Conservation (phyloP, 2,113 vertebrate genomes). For the Nesoenas mayeri region DNA sequence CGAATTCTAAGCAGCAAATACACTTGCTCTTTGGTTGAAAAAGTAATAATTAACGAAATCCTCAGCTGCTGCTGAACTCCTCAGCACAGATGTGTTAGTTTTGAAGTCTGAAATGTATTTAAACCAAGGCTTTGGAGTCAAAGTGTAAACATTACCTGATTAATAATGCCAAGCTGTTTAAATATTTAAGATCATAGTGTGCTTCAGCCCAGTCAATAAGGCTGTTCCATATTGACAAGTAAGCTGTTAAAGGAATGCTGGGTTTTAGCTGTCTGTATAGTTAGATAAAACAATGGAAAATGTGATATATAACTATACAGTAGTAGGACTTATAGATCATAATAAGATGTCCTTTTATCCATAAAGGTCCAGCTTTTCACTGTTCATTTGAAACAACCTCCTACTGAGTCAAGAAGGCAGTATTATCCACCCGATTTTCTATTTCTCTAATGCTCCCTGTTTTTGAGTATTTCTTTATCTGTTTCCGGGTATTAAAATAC, state of each 20-base stretch:
- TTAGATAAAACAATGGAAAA: neutral
- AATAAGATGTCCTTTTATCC: neutral
- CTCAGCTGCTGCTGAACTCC: neutral
- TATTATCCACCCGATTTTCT: neutral
- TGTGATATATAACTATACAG: neutral
- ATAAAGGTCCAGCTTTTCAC: neutral
- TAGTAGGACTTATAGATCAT: neutral
- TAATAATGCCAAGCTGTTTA: conserved; percentile 11
- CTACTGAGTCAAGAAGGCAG: neutral
- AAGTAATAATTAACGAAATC: neutral
- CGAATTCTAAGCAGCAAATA: neutral
- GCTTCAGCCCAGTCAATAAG: neutral
- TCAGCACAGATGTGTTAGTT: neutral
- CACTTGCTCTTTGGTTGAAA: neutral
- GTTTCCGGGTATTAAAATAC: neutral
- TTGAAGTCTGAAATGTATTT: conserved; percentile 4
- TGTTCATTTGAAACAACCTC: neutral
- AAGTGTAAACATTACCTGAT: neutral
- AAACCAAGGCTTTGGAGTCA: neutral
- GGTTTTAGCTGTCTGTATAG: neutral
- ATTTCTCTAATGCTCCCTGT: neutral
- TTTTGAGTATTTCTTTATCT: neutral
- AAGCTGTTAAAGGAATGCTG: neutral
- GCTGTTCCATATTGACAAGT: neutral
- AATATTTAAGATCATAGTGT: neutral